Evolutionary conservation across 2,797 vertebrate species (phyloP), one percentile per base, ranked within the genome.

Genomic region (Protonibea diacanthus): DNA sequence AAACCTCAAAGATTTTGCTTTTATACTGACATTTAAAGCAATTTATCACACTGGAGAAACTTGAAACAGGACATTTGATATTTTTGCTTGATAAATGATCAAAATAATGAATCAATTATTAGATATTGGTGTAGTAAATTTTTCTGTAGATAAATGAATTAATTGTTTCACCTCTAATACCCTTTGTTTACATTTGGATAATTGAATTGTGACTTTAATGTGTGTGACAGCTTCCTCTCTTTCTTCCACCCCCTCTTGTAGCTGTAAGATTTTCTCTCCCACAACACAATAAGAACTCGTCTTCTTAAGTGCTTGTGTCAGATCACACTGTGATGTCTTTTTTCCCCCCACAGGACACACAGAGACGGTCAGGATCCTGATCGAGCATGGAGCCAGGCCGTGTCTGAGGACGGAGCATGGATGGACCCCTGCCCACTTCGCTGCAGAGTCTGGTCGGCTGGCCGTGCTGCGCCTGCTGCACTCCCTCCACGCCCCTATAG

Each of bases 401-500:
- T 96, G 96, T 84, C 91, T 98, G 76, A 94, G 95, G 67, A 97
- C 95, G 0, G 94, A 95, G 0, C 92, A 92, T 7, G 97, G 97
- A 21, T 97, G 97, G 97, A 99, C 95, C 0, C 82, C 98, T 0
- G 96, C 96, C 44, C 97, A 98, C 84, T 97, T 95, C n/a, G 97
- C 97, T 0, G 97, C 97, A 0, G 95, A 98, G 84, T 93, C 93
- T 0, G 97, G 97, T 11, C 92, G 88, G 0, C 91, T 98, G 69
- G 89, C 92, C 0, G 94, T 96, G 23, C 95, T 99, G 55, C 94
- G 90, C 25, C 77, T 95, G 69, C 95, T 99, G 2, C 97, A 99
- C 47, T 87, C 93, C 0, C 63, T 96, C 65, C 96, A 96, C 0
- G 95, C 96, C 0, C 95, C 96, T 5, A 78, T 98, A 1, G 96